Conservation (phyloP, 2,797 vertebrate species). For the Emys orbicularis region DNA sequence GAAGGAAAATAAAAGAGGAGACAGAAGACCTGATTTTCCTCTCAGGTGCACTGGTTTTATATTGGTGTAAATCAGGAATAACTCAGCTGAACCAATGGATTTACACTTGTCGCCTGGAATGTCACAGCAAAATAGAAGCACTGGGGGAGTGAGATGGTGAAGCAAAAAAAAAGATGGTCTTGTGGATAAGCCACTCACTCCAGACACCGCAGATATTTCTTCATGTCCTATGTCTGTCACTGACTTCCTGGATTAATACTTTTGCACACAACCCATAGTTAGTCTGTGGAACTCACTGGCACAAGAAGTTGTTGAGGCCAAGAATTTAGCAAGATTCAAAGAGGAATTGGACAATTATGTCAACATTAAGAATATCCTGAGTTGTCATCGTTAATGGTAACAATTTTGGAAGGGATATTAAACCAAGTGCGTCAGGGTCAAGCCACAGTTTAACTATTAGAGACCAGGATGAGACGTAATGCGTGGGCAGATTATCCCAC, state of each 20-base stretch:
- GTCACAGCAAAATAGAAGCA: not conserved
- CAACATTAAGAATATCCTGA: not conserved
- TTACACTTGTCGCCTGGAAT: not conserved
- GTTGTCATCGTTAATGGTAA: not conserved
- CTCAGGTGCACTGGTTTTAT: not conserved
- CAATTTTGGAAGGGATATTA: not conserved
- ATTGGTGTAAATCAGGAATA: not conserved
- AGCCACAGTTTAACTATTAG: not conserved
- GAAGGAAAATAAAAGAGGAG: not conserved
- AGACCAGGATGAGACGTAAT: not conserved
- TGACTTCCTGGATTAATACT: fast-evolving
- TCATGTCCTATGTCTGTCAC: not conserved
- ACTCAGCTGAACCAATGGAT: not conserved
- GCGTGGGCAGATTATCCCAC: not conserved
- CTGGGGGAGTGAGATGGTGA: not conserved
- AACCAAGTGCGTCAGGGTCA: not conserved
- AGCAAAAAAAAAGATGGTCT: not conserved
- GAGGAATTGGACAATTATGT: not conserved
- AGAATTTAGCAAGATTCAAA: not conserved
- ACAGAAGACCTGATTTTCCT: not conserved
- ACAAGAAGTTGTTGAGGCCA: not conserved
- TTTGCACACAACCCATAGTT: not conserved
- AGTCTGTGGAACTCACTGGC: not conserved
- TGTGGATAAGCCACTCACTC: not conserved
- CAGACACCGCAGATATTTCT: not conserved